Percentiles rank a stretch among this genome's conserved stretches.
Evolutionary conservation across 23 tunicate genomes (phyloP).

Genomic region (Diplosoma virens): DNA sequence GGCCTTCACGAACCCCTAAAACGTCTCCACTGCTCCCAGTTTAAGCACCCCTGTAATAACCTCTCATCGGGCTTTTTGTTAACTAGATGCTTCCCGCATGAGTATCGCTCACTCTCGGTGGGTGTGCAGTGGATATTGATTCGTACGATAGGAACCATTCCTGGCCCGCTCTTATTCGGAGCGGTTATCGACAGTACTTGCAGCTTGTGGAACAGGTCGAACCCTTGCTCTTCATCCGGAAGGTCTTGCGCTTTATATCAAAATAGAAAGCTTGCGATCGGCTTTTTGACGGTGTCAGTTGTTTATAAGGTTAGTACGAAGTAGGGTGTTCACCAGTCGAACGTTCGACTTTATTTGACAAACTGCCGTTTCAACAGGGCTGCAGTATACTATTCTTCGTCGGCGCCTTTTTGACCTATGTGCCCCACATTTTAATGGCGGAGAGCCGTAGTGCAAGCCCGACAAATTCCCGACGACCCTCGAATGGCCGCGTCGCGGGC

Average conservation of each 20-base stretch:
- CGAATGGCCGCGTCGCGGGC: too few species aligned
- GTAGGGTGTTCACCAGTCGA: too few species aligned
- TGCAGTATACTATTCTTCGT: conserved; percentile 71
- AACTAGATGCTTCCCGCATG: conserved; percentile 66
- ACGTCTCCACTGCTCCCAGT: too few species aligned
- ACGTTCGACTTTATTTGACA: too few species aligned
- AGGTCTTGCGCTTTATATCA: conserved; percentile 75
- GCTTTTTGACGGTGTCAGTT: conserved; percentile 66
- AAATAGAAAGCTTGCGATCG: conserved; percentile 59
- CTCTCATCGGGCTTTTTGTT: too few species aligned
- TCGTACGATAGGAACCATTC: conserved; percentile 82
- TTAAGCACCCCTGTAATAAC: too few species aligned
- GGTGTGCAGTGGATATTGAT: conserved; percentile 94
- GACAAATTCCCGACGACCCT: too few species aligned
- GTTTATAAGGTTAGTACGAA: conserved; percentile 78
- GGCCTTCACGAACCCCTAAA: too few species aligned
- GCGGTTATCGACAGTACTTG: conserved; percentile 85
- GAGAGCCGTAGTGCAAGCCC: too few species aligned
- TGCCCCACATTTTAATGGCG: too few species aligned
- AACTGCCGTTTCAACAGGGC: conserved; percentile 35
- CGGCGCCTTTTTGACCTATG: conserved; percentile 45
- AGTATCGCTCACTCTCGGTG: conserved; percentile 69
- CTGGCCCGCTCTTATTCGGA: conserved; percentile 93
- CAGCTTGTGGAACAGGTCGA: conserved; percentile 40
- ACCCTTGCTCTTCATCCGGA: conserved; percentile 17